phyloP scores from a whole-genome alignment of 2,113 vertebrate species.

The Sorex araneus region DNA sequence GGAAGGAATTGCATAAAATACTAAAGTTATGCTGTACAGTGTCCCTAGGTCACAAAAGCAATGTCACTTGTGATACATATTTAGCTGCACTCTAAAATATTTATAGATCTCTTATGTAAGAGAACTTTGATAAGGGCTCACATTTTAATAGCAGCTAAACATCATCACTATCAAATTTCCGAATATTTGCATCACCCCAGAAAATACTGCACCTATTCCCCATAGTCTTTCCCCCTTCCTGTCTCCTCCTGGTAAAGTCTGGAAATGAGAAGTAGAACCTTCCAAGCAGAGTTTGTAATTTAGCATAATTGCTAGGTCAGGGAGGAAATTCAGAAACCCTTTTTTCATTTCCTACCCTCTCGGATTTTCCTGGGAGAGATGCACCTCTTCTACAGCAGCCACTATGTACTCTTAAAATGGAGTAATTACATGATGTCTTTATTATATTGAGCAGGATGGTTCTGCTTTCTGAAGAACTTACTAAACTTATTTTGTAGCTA shows the following conservation, averaged over 20 bases:
- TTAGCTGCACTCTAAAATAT: conserved; percentile 41
- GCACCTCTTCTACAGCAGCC: conserved; percentile 11
- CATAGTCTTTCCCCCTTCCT: not conserved
- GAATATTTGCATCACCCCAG: conserved; percentile 28
- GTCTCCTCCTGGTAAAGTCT: not conserved
- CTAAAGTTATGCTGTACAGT: not conserved
- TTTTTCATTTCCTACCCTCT: conserved; percentile 50
- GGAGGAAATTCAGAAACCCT: conserved; percentile 31
- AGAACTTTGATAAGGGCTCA: conserved; percentile 56
- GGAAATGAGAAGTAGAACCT: not conserved
- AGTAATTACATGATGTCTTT: not conserved
- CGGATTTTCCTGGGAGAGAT: conserved; percentile 48
- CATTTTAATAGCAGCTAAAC: conserved; percentile 54
- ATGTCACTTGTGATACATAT: conserved; percentile 10
- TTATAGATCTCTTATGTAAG: conserved; percentile 40
- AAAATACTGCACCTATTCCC: not conserved
- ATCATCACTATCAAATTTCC: conserved; percentile 59
- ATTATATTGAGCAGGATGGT: not conserved
- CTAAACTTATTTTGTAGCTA: not conserved
- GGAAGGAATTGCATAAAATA: conserved; percentile 34
- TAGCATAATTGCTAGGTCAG: conserved; percentile 60
- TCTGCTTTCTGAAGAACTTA: conserved; percentile 25
- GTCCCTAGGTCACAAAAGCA: conserved; percentile 40
- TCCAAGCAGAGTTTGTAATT: conserved; percentile 53
- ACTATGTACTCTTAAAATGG: conserved; percentile 42